A percentile compares a stretch with the other conserved stretches of the same genome.
Evolutionary conservation across 2,113 vertebrate species (phyloP).

Genomic region (Saccopteryx leptura): DNA sequence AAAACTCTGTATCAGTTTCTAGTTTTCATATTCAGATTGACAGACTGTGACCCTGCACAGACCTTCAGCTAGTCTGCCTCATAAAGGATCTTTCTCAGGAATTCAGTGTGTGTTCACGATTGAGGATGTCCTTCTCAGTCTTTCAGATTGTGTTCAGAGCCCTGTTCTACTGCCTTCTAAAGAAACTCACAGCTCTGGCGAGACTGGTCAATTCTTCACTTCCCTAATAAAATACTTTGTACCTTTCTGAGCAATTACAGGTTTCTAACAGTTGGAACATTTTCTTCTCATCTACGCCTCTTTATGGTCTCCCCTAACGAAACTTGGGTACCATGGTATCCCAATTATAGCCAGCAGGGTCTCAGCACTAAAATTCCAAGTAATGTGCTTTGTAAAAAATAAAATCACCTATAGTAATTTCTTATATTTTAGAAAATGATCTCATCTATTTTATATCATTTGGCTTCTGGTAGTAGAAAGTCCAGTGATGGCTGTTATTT

Average conservation of each 20-base stretch:
- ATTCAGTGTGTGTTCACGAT: fast-evolving
- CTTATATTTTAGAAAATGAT: slow-evolving; percentile 21
- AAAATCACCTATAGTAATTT: not conserved
- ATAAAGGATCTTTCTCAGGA: not conserved
- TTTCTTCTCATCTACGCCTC: not conserved
- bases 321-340: not conserved
- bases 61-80: not conserved
- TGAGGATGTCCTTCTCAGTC: not conserved
- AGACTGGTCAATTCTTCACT: not conserved
- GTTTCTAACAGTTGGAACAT: not conserved
- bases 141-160: not conserved
- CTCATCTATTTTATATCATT: not conserved
- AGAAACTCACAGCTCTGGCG: not conserved
- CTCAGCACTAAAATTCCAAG: not conserved
- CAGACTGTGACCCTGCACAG: not conserved
- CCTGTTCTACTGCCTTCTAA: not conserved
- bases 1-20: not conserved
- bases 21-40: not conserved
- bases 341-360: not conserved
- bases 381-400: not conserved
- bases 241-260: not conserved
- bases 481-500: not conserved
- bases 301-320: not conserved
- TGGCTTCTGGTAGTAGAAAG: not conserved
- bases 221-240: not conserved